phyloP scores from a whole-genome alignment of 1,140 invertebrate species.

The Batillaria attramentaria region DNA sequence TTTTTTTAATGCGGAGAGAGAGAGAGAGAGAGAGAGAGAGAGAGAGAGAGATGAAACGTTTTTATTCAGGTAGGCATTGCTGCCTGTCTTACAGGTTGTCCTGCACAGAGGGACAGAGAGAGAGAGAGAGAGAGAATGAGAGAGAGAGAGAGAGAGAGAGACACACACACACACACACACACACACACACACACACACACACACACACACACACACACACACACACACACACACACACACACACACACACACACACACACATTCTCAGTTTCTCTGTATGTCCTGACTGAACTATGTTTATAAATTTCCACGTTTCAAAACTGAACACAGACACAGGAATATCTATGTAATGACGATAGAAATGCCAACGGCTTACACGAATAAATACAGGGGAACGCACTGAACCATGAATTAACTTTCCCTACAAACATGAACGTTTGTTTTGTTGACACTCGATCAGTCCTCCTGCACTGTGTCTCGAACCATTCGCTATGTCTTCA shows the following conservation, averaged over 20 bases:
- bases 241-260: too few species aligned
- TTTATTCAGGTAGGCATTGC: too few species aligned
- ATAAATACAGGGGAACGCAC: background rate
- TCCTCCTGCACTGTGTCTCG: too few species aligned
- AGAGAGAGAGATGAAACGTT: background rate
- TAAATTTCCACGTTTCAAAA: too few species aligned
- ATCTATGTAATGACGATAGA: background rate
- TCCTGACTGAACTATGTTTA: too few species aligned
- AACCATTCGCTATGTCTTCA: too few species aligned
- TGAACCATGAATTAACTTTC: background rate
- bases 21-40: background rate
- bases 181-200: background rate
- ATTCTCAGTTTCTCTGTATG: too few species aligned
- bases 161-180: conserved; percentile 5
- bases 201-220: conserved; percentile 4
- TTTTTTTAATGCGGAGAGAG: background rate
- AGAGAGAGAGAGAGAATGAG: background rate
- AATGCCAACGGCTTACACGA: background rate
- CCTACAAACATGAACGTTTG: background rate
- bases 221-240: too few species aligned
- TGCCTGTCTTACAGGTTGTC: too few species aligned
- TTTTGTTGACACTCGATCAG: too few species aligned
- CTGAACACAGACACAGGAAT: too few species aligned
- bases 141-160: background rate
- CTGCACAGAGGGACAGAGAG: background rate